These are phyloP conservation scores for Zalophus californianus DNA, from an alignment of 2,797 vertebrate genomes.

Conservation along the genomic window DNA sequence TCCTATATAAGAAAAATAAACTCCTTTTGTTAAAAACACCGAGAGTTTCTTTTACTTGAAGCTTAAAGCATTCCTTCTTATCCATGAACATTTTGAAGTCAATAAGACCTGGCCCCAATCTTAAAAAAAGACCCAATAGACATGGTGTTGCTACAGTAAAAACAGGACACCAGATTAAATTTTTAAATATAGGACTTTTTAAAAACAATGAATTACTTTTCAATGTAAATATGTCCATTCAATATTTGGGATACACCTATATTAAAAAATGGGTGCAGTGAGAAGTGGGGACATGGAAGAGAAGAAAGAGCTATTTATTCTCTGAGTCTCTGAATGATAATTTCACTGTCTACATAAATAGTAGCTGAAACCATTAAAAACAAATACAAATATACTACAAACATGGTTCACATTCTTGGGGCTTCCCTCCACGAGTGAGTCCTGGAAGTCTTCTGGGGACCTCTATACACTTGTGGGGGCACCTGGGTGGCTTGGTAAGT, in stretches of 20 bases:
- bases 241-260: not conserved
- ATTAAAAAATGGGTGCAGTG: not conserved
- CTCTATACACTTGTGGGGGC: not conserved
- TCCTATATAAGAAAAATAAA: not conserved
- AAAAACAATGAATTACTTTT: conserved; percentile 24
- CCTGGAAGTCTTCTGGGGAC: no score
- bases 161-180: not conserved
- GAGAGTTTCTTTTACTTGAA: not conserved
- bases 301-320: no score
- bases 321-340: no score
- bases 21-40: not conserved
- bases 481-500: not conserved
- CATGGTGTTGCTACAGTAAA: not conserved
- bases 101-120: not conserved
- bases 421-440: no score
- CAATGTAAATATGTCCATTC: not conserved
- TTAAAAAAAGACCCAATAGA: not conserved
- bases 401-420: no score
- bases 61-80: not conserved
- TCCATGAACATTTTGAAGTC: conserved; percentile 1
- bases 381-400: no score
- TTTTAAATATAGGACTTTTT: not conserved
- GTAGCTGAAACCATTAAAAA: no score
- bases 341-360: no score
- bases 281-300: no score